These are phyloP conservation scores for Leptocoma aspasia DNA, from an alignment of 2,113 vertebrate species.

Conservation along the genomic window DNA sequence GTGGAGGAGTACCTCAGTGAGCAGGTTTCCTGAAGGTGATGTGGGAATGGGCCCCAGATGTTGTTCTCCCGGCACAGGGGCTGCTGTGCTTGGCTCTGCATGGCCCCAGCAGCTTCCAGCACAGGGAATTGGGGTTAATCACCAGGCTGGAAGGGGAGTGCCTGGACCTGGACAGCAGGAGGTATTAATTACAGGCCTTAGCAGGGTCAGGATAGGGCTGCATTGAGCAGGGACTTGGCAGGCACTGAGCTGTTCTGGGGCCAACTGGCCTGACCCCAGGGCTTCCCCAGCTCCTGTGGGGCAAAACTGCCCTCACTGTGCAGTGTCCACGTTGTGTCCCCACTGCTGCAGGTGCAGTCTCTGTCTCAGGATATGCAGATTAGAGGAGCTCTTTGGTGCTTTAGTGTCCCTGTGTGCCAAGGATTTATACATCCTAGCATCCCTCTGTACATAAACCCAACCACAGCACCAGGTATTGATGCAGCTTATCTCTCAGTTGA, in stretches of 20 bases:
- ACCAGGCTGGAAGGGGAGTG: background rate
- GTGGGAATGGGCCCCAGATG: background rate
- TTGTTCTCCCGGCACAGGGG: background rate
- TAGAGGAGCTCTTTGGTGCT: background rate
- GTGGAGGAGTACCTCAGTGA: background rate
- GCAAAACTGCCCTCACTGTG: fast-evolving
- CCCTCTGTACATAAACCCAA: background rate
- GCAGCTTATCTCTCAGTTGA: background rate
- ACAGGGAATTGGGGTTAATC: background rate
- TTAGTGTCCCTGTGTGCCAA: background rate
- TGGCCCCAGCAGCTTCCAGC: background rate
- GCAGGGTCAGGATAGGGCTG: background rate
- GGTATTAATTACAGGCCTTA: background rate
- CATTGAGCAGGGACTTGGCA: background rate
- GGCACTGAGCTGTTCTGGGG: background rate
- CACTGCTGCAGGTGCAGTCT: background rate
- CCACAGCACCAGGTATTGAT: background rate
- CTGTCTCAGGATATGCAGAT: background rate
- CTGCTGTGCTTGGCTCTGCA: background rate
- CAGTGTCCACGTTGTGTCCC: background rate
- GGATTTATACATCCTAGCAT: background rate
- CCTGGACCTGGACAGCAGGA: background rate
- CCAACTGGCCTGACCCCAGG: background rate
- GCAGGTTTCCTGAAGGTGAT: background rate
- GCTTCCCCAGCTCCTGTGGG: background rate